Conservation (phyloP, 2,113 vertebrate species). For the Phrynocephalus versicolor region DNA sequence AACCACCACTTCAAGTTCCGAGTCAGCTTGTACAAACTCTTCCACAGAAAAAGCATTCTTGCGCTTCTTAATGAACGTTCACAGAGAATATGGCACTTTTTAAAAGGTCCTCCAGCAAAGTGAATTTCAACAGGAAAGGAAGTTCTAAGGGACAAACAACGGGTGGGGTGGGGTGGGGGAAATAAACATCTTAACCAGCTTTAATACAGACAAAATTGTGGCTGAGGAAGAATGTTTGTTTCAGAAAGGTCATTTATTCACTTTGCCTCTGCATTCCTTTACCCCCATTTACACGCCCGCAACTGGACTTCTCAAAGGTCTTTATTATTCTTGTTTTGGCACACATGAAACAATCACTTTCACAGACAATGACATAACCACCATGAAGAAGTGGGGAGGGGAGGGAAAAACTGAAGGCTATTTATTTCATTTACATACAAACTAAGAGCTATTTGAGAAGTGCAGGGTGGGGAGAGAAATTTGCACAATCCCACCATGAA, state of each 20-base stretch:
- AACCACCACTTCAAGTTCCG: neutral
- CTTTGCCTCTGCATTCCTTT: slow-evolving; percentile 68
- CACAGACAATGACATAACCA: slow-evolving; percentile 61
- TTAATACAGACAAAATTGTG: slow-evolving; percentile 32
- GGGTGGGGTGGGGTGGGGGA: too few relatives aligned
- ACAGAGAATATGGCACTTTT: slow-evolving; percentile 8
- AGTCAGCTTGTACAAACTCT: neutral
- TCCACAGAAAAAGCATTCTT: neutral
- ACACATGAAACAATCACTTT: slow-evolving; percentile 47
- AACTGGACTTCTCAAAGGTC: slow-evolving; percentile 67
- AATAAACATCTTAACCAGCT: slow-evolving; percentile 33
- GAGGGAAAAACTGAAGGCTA: neutral
- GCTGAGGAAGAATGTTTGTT: slow-evolving; percentile 55
- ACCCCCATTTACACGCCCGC: slow-evolving; percentile 46
- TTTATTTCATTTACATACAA: slow-evolving; percentile 38
- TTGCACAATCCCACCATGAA: neutral
- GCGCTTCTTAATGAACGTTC: slow-evolving; percentile 19
- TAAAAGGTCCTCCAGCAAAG: slow-evolving; percentile 31
- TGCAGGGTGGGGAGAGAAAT: neutral
- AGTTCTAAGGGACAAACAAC: slow-evolving; percentile 28
- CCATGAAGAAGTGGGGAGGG: slow-evolving; percentile 41
- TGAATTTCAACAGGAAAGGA: slow-evolving; percentile 59
- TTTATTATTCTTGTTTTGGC: slow-evolving; percentile 70
- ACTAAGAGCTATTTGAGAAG: slow-evolving; percentile 38
- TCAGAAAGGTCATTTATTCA: slow-evolving; percentile 72